Evolutionary conservation across 2,797 vertebrate species (phyloP).

Genomic region (Clarias pachynema): DNA sequence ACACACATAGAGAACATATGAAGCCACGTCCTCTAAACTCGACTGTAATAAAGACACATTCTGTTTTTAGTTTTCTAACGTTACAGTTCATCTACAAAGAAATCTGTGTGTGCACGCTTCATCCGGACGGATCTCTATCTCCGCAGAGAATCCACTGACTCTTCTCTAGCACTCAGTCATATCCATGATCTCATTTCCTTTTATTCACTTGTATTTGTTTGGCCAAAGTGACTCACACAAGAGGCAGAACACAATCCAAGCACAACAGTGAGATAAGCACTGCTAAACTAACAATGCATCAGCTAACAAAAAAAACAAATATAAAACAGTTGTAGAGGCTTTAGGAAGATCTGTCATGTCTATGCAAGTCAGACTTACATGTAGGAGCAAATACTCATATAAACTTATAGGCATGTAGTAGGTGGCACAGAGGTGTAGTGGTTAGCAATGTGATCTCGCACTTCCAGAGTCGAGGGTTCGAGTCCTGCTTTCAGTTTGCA

Average conservation of each 20-base stretch:
- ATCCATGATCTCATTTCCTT: constrained; percentile 12
- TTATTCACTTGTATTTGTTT: constrained; percentile 24
- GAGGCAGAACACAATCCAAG: constrained; percentile 4
- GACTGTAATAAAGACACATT: background rate
- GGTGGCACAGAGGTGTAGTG: background rate
- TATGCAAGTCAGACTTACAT: background rate
- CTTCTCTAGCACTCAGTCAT: constrained; percentile 6
- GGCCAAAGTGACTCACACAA: constrained; percentile 32
- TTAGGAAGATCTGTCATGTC: too few species aligned
- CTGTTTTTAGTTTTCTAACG: background rate
- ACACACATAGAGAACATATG: background rate
- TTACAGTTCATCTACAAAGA: background rate
- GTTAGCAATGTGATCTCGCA: too few species aligned
- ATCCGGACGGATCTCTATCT: constrained; percentile 4
- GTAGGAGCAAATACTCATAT: too few species aligned
- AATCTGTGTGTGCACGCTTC: background rate
- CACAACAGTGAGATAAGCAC: constrained; percentile 7
- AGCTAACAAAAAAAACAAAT: background rate
- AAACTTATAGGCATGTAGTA: background rate
- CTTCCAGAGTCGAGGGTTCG: too few species aligned
- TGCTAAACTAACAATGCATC: constrained; percentile 4
- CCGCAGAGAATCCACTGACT: constrained; percentile 6
- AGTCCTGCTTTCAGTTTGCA: too few species aligned
- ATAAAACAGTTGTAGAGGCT: background rate
- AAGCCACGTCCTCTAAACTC: background rate